phyloP scores from a whole-genome alignment of 2,888 invertebrate genomes.

The Stenodera caucasica region DNA sequence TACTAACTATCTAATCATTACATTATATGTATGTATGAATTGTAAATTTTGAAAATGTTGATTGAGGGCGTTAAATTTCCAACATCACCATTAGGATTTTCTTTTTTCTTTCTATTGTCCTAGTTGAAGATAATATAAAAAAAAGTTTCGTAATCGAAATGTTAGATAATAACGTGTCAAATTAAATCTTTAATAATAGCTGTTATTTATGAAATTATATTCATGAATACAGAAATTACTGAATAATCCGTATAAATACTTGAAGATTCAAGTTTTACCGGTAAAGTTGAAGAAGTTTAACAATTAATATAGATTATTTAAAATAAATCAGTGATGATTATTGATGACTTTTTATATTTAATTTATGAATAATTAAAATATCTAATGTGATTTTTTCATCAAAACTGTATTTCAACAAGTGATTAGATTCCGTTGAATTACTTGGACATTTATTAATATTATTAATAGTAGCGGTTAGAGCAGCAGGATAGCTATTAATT shows the following conservation, averaged over 20 bases:
- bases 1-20: background rate
- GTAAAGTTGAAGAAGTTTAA: slow-evolving; percentile 3
- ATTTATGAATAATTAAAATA: background rate
- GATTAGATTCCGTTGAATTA: background rate
- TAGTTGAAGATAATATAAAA: background rate
- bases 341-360: slow-evolving; percentile 1
- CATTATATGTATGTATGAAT: too few species aligned
- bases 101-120: background rate
- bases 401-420: background rate
- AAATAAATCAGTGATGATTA: background rate
- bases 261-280: slow-evolving; percentile 19
- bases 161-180: slow-evolving; percentile 14
- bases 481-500: background rate
- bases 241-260: slow-evolving; percentile 4
- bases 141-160: slow-evolving; percentile 11
- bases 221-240: slow-evolving; percentile 25
- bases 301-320: background rate
- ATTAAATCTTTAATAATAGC: slow-evolving; percentile 20
- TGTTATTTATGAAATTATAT: slow-evolving; percentile 3
- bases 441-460: background rate
- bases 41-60: slow-evolving; percentile 10
- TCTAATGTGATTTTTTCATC: background rate
- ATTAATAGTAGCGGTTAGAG: background rate
- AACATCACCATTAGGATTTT: background rate
- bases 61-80: background rate